These are phyloP conservation scores for Eupelmus urozonus DNA, from an alignment of 2,888 invertebrate genomes.

Conservation along the genomic window DNA sequence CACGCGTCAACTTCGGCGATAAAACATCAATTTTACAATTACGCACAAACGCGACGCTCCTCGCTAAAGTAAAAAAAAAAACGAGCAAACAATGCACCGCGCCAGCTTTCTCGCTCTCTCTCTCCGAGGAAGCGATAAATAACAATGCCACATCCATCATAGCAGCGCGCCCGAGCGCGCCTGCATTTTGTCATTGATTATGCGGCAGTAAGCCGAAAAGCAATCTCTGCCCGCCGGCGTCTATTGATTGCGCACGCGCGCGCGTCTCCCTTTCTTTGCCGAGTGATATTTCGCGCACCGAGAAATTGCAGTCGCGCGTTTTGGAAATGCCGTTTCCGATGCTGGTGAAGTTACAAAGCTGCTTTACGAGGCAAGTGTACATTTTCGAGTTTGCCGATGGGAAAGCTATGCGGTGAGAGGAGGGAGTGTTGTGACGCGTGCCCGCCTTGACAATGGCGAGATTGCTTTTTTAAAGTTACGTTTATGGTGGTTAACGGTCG, in stretches of 20 bases:
- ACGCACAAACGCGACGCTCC: neutral
- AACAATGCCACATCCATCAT: constrained; percentile 57
- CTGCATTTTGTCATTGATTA: constrained; percentile 56
- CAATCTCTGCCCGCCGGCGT: constrained; percentile 41
- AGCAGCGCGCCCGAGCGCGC: neutral
- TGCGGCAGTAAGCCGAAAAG: constrained; percentile 49
- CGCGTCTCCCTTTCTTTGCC: neutral
- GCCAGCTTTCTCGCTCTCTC: neutral
- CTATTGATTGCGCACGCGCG: constrained; percentile 17
- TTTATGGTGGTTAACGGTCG: too few relatives aligned
- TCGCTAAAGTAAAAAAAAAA: constrained; percentile 1
- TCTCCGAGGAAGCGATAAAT: constrained; percentile 43
- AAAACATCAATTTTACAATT: constrained; percentile 34
- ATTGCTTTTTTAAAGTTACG: constrained; percentile 13
- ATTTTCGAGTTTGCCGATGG: neutral
- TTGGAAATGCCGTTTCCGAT: neutral
- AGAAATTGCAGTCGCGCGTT: neutral
- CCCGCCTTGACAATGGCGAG: constrained; percentile 18
- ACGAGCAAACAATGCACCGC: constrained; percentile 17
- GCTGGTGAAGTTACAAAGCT: neutral
- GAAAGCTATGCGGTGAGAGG: constrained; percentile 14
- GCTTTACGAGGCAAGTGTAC: constrained; percentile 24
- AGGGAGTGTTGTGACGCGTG: neutral
- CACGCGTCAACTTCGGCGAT: neutral
- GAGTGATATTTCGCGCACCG: neutral